Base-by-base conservation (phyloP, 1,140 invertebrate species). In the Conus ventricosus region DNA sequence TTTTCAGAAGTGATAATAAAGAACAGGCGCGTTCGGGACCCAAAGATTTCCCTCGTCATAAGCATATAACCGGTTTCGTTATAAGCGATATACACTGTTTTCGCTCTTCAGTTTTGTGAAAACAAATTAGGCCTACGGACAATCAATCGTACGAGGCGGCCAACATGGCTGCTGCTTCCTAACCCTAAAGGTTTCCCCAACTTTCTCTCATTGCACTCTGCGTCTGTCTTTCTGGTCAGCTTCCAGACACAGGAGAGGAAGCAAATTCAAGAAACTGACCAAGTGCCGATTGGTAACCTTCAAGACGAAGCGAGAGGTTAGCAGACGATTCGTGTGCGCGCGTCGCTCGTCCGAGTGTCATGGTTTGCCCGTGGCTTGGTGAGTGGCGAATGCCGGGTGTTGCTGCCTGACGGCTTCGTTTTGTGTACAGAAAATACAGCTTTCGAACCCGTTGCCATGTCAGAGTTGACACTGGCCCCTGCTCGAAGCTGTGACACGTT, bases 151-250 rank as follows among this genome's bases (percentile, higher is more conserved):
- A 78, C 23, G 23, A 75, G 23, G 57, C 71, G 25, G 53, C 20
- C 78, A 71, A 71, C 84, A 78, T 39, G 76, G 76, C 76, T 15
- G 76, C 76, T 10, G 0, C 25, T 25, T 5, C 25, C 76, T 78
- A 78, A 78, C 76, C 76, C 76, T 78, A 60, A 15, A 15, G 6
- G 7, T 7, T 78, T 6, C 6, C 13, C 13, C 7, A 78, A 25
- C 76, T 78, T 78, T 78, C 25, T 78, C 76, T 78, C 76, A 78
- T 78, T 78, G 76, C 76, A 78, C 76, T 11, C 23, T 78, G 76
- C 39, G 76, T 78, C 76, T 78, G 76, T 78, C 76, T 78, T 78
- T 78, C 25, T 78, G 76, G 76, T 78, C 76, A 78, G 76, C 25
- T 78, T 78, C 76, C 76, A 78, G 76, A 78, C 76, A 39, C 76